Evolutionary conservation across 2,797 vertebrate genomes (phyloP).

Genomic region (Parauchenoglanis punctatus): DNA sequence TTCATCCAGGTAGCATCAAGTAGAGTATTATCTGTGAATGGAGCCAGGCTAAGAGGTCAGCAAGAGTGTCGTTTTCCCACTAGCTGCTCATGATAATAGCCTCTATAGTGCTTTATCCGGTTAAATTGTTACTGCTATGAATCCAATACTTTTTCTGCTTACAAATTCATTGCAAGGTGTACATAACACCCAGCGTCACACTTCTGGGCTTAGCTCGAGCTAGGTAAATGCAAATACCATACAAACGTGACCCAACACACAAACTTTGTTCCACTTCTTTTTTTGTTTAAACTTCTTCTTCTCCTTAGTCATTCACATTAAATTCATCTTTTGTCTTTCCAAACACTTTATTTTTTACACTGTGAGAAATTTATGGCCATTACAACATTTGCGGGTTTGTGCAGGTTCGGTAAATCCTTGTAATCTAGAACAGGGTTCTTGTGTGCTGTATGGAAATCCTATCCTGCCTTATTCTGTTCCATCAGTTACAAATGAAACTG

Average conservation of each 20-base stretch:
- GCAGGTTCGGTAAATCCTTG: background rate
- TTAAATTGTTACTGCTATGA: background rate
- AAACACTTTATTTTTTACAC: constrained; percentile 8
- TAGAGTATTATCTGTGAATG: background rate
- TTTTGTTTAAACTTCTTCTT: background rate
- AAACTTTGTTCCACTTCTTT: background rate
- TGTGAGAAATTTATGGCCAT: background rate
- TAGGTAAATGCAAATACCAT: constrained; percentile 46
- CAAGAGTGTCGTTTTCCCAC: background rate
- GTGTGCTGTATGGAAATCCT: constrained; percentile 4
- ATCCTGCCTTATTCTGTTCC: background rate
- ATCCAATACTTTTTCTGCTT: background rate
- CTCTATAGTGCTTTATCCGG: background rate
- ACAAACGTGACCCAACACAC: constrained; percentile 25
- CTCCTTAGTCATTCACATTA: background rate
- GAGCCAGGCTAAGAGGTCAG: background rate
- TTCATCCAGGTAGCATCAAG: background rate
- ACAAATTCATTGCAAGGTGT: constrained; percentile 19
- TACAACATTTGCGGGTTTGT: background rate
- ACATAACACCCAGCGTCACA: constrained; percentile 65
- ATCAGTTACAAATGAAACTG: background rate
- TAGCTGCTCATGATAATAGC: background rate
- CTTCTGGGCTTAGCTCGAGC: constrained; percentile 70
- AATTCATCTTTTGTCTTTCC: background rate
- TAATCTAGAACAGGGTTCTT: background rate